phyloP scores from a whole-genome alignment of 2,113 vertebrate genomes.

The Epinephelus moara region DNA sequence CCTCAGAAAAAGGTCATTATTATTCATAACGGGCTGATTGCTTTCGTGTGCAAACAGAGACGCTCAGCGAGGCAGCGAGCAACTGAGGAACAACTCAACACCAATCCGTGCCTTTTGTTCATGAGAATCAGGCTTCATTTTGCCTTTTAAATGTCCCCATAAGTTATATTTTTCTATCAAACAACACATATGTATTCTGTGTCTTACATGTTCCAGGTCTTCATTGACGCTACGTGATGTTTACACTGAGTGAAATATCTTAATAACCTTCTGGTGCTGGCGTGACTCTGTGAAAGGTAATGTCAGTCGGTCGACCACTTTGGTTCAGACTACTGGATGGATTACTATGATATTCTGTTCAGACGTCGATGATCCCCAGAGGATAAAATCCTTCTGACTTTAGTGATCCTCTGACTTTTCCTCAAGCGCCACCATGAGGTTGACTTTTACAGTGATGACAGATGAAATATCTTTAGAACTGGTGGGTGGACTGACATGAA shows the following conservation, averaged over 20 bases:
- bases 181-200: too few relatives aligned
- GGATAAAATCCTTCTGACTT: neutral
- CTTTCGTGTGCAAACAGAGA: constrained; percentile 86
- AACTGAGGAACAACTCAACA: neutral
- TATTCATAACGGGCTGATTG: constrained; percentile 89
- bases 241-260: neutral
- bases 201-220: neutral
- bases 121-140: constrained; percentile 9
- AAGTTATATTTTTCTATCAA: neutral
- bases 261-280: neutral
- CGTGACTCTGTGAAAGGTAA: neutral
- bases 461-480: neutral
- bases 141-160: neutral
- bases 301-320: too few relatives aligned
- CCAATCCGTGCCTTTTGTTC: constrained; percentile 16
- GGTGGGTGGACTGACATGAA: neutral
- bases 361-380: neutral
- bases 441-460: neutral
- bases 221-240: neutral
- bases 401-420: neutral
- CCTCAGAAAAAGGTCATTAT: constrained; percentile 87
- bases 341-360: neutral
- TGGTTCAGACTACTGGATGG: neutral
- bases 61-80: constrained; percentile 18
- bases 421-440: neutral